Percentiles rank a stretch among this genome's conserved stretches.
Evolutionary conservation across 1,140 invertebrate genomes (phyloP).

Genomic region (Conus betulinus): DNA sequence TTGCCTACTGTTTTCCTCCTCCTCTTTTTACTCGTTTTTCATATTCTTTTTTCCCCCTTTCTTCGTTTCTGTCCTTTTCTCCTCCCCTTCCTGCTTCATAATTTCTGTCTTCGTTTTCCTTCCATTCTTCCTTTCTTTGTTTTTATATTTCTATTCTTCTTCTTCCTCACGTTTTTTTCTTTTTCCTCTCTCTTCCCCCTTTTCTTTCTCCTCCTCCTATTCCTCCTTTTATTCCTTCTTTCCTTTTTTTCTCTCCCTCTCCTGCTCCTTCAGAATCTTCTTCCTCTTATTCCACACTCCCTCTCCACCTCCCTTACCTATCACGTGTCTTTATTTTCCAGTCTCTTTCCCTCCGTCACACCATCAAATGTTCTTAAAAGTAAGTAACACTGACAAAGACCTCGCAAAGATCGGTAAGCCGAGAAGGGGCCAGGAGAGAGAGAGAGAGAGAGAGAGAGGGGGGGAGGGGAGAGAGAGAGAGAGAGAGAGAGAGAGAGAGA

Average conservation of each 20-base stretch:
- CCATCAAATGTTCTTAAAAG: background rate
- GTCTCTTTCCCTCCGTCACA: constrained; percentile 6
- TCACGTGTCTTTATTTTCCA: background rate
- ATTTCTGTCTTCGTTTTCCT: no score
- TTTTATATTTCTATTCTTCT: background rate
- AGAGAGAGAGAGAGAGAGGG: no score
- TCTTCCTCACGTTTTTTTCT: background rate
- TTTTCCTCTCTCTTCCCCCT: background rate
- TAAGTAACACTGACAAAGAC: no score
- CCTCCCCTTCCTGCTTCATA: background rate
- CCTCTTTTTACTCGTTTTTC: background rate
- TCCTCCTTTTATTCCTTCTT: background rate
- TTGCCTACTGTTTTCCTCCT: background rate
- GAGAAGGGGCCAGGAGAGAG: no score
- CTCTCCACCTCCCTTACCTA: no score
- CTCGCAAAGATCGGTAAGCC: no score
- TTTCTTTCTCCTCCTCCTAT: background rate
- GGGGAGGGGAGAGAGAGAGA: no score
- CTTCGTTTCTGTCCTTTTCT: background rate
- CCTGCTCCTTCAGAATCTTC: background rate
- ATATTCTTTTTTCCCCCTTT: background rate
- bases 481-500: no score
- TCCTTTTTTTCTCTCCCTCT: background rate
- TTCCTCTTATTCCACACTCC: no score
- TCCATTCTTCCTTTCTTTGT: background rate